phyloP scores from a whole-genome alignment of 2,797 vertebrate genomes.

The Delichon dasypus region DNA sequence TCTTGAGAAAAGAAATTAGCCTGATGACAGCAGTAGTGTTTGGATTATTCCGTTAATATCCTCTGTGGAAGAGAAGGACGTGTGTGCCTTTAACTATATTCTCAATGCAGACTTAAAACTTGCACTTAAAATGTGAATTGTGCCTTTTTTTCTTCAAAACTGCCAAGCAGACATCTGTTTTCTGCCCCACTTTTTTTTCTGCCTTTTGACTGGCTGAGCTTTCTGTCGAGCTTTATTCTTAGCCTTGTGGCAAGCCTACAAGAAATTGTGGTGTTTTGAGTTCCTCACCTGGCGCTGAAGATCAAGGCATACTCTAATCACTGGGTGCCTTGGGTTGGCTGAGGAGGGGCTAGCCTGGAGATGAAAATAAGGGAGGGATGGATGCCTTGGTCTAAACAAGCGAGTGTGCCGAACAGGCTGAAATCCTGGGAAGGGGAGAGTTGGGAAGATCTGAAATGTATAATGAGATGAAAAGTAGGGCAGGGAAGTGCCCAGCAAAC shows the following conservation, averaged over 20 bases:
- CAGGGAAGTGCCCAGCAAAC: not conserved
- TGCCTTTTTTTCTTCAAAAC: not conserved
- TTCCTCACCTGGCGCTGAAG: not conserved
- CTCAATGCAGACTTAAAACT: not conserved
- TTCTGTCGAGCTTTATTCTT: not conserved
- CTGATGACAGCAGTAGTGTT: not conserved
- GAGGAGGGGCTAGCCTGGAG: not conserved
- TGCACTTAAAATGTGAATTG: slow-evolving; percentile 16
- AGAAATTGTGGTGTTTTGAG: not conserved
- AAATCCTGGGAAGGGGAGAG: not conserved
- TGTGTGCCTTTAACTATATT: not conserved
- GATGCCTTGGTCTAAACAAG: not conserved
- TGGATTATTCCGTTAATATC: not conserved
- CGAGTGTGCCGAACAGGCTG: not conserved
- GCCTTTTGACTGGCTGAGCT: not conserved
- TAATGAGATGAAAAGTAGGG: not conserved
- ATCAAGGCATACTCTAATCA: not conserved
- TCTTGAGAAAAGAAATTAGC: slow-evolving; percentile 11
- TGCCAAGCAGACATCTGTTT: not conserved
- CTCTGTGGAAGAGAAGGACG: not conserved
- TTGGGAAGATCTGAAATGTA: not conserved
- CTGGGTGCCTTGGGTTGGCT: not conserved
- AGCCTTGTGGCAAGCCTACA: not conserved
- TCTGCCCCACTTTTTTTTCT: not conserved
- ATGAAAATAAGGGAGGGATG: not conserved